phyloP scores from a whole-genome alignment of 2,797 vertebrate genomes.

The Lepus oiostolus region DNA sequence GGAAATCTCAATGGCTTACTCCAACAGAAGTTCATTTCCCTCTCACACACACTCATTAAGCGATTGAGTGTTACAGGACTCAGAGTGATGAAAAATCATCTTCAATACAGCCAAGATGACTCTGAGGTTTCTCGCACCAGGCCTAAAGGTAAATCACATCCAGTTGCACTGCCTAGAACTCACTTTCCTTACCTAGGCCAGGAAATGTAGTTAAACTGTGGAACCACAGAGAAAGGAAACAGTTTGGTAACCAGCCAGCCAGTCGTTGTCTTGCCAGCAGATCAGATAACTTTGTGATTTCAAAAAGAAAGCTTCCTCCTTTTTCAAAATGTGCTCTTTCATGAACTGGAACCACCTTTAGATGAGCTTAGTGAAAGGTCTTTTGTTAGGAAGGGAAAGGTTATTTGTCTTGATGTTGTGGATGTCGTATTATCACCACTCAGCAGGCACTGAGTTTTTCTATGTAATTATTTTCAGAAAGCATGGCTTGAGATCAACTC shows the following conservation, averaged over 20 bases:
- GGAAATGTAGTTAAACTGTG: conserved; percentile 1
- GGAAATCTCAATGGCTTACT: conserved; percentile 28
- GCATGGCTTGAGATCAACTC: conserved; percentile 8
- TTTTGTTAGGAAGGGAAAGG: conserved; percentile 49
- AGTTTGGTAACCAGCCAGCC: background rate
- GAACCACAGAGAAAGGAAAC: background rate
- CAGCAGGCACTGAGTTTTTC: background rate
- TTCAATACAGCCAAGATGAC: background rate
- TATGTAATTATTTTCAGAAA: conserved; percentile 58
- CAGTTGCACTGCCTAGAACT: background rate
- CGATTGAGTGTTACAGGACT: background rate
- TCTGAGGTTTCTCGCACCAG: conserved; percentile 5
- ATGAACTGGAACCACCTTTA: conserved; percentile 29
- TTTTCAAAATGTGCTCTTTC: conserved; percentile 22
- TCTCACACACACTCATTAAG: background rate
- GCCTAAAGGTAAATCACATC: conserved; percentile 44
- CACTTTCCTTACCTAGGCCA: background rate
- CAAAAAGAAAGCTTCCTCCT: background rate
- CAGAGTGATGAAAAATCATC: background rate
- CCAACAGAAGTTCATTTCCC: conserved; percentile 7
- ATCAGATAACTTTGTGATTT: background rate
- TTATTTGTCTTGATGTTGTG: conserved; percentile 6
- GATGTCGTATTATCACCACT: background rate
- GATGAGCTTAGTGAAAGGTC: conserved; percentile 20
- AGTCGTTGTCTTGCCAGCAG: background rate